A percentile compares a stretch with the other conserved stretches of the same genome.
Evolutionary conservation across 2,888 invertebrate species (phyloP).

Genomic region (Aleiodes alternator): DNA sequence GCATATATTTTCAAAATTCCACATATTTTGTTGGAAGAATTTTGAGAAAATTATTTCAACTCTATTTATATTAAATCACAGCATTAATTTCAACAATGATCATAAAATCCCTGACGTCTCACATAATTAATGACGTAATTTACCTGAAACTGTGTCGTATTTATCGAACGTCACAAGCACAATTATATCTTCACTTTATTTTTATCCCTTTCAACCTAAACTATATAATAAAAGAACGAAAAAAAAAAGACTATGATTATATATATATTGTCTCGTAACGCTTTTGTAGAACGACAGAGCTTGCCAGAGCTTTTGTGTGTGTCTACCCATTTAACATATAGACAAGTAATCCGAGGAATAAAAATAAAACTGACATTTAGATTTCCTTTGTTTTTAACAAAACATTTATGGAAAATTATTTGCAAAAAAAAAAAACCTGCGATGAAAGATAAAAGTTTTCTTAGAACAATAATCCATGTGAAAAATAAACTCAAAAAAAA

Average conservation of each 20-base stretch:
- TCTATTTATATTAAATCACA: background rate
- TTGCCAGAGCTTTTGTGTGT: constrained; percentile 25
- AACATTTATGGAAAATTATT: background rate
- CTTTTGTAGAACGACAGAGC: background rate
- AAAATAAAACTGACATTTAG: constrained; percentile 13
- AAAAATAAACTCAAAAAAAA: background rate
- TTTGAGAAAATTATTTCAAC: background rate
- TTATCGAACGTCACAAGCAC: constrained; percentile 10
- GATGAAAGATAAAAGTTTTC: background rate
- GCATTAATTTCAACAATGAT: background rate
- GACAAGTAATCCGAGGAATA: background rate
- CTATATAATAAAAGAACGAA: constrained; percentile 8
- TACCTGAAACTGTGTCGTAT: constrained; percentile 11
- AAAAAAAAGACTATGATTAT: background rate
- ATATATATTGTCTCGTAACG: constrained; percentile 28
- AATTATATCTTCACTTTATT: background rate
- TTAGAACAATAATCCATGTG: constrained; percentile 5
- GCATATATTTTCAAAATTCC: background rate
- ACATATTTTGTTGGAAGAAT: background rate
- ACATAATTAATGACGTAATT: constrained; percentile 12
- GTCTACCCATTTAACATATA: background rate
- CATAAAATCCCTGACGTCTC: constrained; percentile 18
- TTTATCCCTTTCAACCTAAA: constrained; percentile 13
- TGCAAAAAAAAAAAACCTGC: no score
- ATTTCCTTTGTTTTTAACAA: background rate